Percentiles rank a stretch among this genome's conserved stretches.
Evolutionary conservation across 2,113 vertebrate species (phyloP).

Genomic region (Martes martes): DNA sequence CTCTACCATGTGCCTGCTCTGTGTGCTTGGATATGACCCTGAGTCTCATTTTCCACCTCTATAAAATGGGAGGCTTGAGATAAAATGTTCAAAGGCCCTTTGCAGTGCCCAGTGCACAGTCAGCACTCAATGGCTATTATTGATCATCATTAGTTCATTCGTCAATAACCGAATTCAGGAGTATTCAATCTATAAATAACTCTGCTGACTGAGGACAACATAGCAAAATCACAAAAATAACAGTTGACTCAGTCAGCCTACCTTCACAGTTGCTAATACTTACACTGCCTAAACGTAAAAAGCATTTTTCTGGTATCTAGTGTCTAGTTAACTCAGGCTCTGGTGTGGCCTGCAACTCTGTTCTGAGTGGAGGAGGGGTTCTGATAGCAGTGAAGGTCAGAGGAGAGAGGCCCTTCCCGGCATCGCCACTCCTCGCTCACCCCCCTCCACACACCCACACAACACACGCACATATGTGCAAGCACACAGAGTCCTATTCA

Average conservation of each 20-base stretch:
- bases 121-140: neutral
- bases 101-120: neutral
- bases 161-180: neutral
- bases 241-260: neutral
- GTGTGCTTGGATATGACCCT: neutral
- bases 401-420: neutral
- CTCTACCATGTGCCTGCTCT: neutral
- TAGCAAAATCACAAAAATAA: neutral
- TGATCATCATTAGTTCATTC: neutral
- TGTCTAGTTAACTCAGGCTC: neutral
- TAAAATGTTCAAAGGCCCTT: neutral
- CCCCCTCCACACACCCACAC: fast-evolving
- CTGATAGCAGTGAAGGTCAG: neutral
- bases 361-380: neutral
- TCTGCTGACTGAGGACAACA: neutral
- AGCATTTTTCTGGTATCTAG: neutral
- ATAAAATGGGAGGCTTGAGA: neutral
- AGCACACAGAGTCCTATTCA: neutral
- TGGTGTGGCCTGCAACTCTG: neutral
- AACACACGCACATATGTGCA: neutral
- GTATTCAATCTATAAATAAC: neutral
- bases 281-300: neutral
- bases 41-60: neutral
- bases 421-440: fast-evolving
- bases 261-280: neutral